phyloP scores from a whole-genome alignment of 1,140 invertebrate species.

The Pantala flavescens region DNA sequence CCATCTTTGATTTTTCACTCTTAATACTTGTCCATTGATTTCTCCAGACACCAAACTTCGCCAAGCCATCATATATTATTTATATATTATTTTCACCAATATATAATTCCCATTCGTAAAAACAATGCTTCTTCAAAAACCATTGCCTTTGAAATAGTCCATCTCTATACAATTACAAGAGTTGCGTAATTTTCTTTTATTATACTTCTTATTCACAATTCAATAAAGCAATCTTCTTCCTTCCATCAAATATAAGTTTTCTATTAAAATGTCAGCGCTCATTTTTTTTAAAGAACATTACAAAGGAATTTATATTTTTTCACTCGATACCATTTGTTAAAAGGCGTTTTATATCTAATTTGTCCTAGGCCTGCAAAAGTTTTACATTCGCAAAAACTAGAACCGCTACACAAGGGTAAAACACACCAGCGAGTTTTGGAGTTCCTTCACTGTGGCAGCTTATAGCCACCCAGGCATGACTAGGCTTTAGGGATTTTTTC shows the following conservation, averaged over 20 bases:
- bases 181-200: neutral
- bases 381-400: constrained; percentile 10
- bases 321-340: neutral
- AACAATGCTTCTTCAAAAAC: neutral
- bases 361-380: constrained; percentile 4
- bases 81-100: neutral
- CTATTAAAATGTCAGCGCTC: neutral
- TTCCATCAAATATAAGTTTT: neutral
- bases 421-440: constrained; percentile 15
- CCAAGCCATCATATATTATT: neutral
- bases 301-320: neutral
- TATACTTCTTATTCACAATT: neutral
- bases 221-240: neutral
- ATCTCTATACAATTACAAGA: neutral
- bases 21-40: neutral
- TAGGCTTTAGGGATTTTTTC: neutral
- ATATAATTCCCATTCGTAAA: neutral
- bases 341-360: neutral
- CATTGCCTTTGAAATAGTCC: neutral
- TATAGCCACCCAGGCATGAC: constrained; percentile 11
- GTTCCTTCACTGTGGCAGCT: constrained; percentile 11
- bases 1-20: neutral
- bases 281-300: neutral
- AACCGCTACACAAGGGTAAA: constrained; percentile 10
- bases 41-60: neutral